These are phyloP conservation scores for Arrhamphus sclerolepis DNA, from an alignment of 2,797 vertebrate species.

Conservation along the genomic window DNA sequence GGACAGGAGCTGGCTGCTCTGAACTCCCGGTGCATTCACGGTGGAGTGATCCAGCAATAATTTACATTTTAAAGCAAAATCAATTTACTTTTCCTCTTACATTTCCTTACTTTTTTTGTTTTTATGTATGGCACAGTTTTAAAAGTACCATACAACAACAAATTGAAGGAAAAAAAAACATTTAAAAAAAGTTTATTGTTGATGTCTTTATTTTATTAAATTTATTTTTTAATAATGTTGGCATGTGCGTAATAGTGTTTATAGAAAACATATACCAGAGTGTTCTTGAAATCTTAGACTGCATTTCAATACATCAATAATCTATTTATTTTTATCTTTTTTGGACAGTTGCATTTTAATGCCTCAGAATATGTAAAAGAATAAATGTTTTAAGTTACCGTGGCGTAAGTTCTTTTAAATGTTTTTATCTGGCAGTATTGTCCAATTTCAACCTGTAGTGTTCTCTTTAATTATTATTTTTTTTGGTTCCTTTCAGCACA, in stretches of 20 bases:
- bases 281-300: no score
- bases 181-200: constrained; percentile 16
- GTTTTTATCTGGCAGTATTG: constrained; percentile 10
- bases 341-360: constrained; percentile 11
- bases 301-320: no score
- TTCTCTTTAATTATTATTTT: no score
- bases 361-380: not conserved
- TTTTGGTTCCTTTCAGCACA: no score
- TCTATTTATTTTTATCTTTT: no score
- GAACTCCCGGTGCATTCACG: not conserved
- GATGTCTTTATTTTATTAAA: not conserved
- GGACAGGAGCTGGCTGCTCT: constrained; percentile 48
- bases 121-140: constrained; percentile 1
- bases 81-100: constrained; percentile 3
- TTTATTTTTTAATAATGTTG: not conserved
- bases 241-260: no score
- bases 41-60: constrained; percentile 19
- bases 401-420: constrained; percentile 19
- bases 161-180: not conserved
- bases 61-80: constrained; percentile 20
- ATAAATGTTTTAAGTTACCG: not conserved
- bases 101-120: not conserved
- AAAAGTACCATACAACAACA: not conserved
- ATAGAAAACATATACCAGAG: no score
- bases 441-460: no score